Evolutionary conservation across 2,797 vertebrate species (phyloP).

Genomic region (Babyrousa celebensis): DNA sequence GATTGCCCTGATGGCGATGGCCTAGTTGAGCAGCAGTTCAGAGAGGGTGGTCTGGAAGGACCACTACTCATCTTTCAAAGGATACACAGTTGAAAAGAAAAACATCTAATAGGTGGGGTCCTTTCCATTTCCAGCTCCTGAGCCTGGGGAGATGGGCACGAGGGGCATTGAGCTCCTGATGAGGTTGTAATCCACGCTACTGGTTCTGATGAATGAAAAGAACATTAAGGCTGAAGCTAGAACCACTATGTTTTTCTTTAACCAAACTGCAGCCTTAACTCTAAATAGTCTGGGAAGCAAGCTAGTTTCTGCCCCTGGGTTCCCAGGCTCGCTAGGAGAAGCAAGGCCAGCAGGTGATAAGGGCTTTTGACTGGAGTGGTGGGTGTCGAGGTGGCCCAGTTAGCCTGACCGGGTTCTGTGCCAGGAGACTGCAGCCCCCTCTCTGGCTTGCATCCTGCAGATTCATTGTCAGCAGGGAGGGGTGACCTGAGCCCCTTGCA

Average conservation of each 20-base stretch:
- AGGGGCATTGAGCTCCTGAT: constrained; percentile 7
- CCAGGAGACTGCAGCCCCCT: neutral
- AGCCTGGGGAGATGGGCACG: constrained; percentile 15
- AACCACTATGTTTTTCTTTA: constrained; percentile 51
- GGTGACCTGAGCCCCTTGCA: fast-evolving
- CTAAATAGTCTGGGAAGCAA: constrained; percentile 33
- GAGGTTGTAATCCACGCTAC: constrained; percentile 28
- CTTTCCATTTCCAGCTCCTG: neutral
- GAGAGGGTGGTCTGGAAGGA: neutral
- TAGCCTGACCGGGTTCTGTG: neutral
- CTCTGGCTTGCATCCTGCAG: neutral
- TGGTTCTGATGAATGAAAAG: constrained; percentile 73
- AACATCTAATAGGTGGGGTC: neutral
- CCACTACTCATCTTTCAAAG: neutral
- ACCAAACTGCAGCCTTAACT: neutral
- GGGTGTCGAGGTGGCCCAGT: neutral
- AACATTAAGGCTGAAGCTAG: constrained; percentile 30
- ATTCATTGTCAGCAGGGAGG: neutral
- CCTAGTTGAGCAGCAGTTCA: neutral
- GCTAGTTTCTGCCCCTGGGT: neutral
- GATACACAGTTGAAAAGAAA: neutral
- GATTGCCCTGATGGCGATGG: neutral
- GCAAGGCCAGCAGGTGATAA: neutral
- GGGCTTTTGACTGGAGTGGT: neutral
- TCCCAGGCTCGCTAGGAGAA: neutral